Evolutionary conservation across 2,113 vertebrate species (phyloP), one percentile per base, ranked within the genome.

Genomic region (Melanostigma gelatinosum): DNA sequence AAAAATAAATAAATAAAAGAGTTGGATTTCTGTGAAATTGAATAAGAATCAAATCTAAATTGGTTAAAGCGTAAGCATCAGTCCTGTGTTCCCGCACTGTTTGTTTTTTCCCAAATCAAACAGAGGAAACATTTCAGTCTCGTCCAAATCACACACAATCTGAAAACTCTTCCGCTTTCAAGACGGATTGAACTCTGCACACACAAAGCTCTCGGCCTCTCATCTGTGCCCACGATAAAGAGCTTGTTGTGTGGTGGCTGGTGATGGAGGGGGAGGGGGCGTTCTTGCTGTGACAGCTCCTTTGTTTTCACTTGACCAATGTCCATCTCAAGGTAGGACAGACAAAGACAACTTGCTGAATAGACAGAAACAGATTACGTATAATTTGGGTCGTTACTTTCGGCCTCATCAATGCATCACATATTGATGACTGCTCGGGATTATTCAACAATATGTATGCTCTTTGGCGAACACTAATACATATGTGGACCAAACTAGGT

Each of bases 191-290:
- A 67, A 48, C 20, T 20, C 4, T 16, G 4, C 36, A 22, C 44
- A 27, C 58, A 46, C 44, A 16, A 55, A 92, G 91, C 82, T 94
- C 86, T 75, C 72, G 77, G 73, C 87, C 90, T 73, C 62, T 75
- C 85, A 80, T 72, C 82, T 52, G 24, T 24, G 24, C 42, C 6
- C 27, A 55, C 76, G 63, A 94, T 89, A 93, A 94, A 93, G 93
- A 91, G 69, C 83, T 85, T 90, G 87, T 93, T 93, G 90, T 93
- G 58, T 68, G 72, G 75, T 79, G 62, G 77, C 18, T 71, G 62
- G 69, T 50, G 83, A 78, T 64, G 72, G 75, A 62, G 75, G 34
- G 69, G 67, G 40, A 78, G 79, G 77, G 84, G 73, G 78, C 36
- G 72, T 20, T 55, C 65, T 79, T 4, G 40, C 63, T 67, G 62